These are phyloP conservation scores for Samia ricini DNA, from an alignment of 1,140 invertebrate genomes.

Conservation along the genomic window DNA sequence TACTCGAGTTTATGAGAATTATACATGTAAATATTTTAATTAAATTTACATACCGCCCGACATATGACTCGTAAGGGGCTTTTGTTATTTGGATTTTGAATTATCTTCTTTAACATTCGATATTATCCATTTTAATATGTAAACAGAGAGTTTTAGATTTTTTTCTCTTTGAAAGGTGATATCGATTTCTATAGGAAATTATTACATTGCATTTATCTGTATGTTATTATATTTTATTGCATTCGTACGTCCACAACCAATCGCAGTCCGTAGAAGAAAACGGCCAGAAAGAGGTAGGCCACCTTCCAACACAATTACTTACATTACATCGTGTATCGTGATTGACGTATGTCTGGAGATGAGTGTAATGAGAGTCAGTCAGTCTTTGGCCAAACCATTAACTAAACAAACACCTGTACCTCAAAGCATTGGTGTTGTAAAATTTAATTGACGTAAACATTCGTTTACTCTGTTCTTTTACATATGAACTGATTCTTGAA, in stretches of 20 bases:
- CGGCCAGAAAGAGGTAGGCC: conserved; percentile 74
- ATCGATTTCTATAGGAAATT: conserved; percentile 67
- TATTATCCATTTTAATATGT: conserved; percentile 55
- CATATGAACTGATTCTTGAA: background rate
- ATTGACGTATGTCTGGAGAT: conserved; percentile 34
- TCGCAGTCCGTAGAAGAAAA: conserved; percentile 76
- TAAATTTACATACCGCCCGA: conserved; percentile 60
- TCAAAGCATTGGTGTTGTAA: too few relatives aligned
- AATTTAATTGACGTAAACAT: background rate
- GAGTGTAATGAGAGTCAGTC: background rate
- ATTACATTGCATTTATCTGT: conserved; percentile 75
- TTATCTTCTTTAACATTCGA: conserved; percentile 62
- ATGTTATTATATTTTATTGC: conserved; percentile 77
- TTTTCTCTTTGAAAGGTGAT: conserved; percentile 58
- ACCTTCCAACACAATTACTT: conserved; percentile 31
- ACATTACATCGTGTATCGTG: background rate
- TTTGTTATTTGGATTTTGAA: conserved; percentile 65
- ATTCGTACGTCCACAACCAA: conserved; percentile 76
- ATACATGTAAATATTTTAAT: conserved; percentile 76
- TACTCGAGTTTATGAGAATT: conserved; percentile 60
- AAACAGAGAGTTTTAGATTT: conserved; percentile 54
- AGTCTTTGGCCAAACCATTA: background rate
- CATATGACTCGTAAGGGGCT: conserved; percentile 66
- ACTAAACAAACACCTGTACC: background rate
- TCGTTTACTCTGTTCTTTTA: background rate